phyloP scores from a whole-genome alignment of 2,113 vertebrate genomes.

The Myrmecobius fasciatus region DNA sequence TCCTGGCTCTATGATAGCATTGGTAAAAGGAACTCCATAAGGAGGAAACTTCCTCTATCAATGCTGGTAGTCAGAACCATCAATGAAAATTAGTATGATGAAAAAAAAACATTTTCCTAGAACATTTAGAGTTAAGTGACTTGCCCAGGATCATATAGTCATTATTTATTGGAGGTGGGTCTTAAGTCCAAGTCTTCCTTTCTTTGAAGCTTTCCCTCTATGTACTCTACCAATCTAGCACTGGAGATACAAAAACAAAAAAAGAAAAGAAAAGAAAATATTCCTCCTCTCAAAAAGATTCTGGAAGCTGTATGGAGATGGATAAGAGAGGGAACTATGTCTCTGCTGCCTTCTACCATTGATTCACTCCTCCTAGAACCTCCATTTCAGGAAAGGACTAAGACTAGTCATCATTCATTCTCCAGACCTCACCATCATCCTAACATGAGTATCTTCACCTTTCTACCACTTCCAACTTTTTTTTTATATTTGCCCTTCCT shows the following conservation, averaged over 20 bases:
- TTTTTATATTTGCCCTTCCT: background rate
- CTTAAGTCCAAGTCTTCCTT: background rate
- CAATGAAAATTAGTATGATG: background rate
- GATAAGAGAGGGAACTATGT: background rate
- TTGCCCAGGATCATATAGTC: background rate
- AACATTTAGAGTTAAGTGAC: background rate
- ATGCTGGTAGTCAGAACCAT: background rate
- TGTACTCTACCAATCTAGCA: background rate
- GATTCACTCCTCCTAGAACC: background rate
- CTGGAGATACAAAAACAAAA: background rate
- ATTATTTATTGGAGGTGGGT: background rate
- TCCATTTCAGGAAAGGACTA: background rate
- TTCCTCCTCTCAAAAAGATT: background rate
- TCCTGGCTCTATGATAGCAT: background rate
- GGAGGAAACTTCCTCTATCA: background rate
- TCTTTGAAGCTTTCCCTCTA: background rate
- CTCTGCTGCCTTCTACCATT: background rate
- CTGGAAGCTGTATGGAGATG: background rate
- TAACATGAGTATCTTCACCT: background rate
- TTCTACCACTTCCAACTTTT: background rate
- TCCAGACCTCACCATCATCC: background rate
- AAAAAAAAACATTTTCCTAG: background rate
- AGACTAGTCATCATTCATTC: background rate
- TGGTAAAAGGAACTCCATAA: background rate
- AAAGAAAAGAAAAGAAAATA: background rate